Percentiles rank a stretch among this genome's conserved stretches.
Conservation (phyloP, 2,797 vertebrate species). For the Anguilla obscura region DNA sequence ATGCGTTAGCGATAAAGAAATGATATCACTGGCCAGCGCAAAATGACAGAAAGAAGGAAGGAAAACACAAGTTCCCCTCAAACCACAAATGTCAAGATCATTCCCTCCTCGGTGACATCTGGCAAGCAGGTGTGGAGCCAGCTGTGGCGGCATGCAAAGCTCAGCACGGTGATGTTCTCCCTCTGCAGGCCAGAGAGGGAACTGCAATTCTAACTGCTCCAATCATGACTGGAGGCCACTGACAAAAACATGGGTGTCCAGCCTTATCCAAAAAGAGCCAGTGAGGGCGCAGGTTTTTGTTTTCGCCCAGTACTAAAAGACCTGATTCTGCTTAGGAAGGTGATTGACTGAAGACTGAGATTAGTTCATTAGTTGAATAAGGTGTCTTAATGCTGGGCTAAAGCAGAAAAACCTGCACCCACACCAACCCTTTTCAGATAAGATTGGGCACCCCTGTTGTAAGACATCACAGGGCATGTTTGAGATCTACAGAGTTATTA, state of each 20-base stretch:
- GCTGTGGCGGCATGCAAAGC: constrained; percentile 47
- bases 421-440: no score
- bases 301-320: no score
- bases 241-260: no score
- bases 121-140: constrained; percentile 73
- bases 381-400: no score
- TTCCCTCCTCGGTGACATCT: constrained; percentile 69
- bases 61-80: constrained; percentile 45
- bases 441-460: not conserved
- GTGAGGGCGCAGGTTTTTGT: no score
- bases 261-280: not conserved
- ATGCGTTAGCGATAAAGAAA: constrained; percentile 29
- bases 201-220: constrained; percentile 38
- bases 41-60: constrained; percentile 23
- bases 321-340: no score
- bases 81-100: constrained; percentile 63
- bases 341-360: no score
- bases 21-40: constrained; percentile 9
- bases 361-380: no score
- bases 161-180: constrained; percentile 57
- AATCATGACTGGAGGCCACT: not conserved
- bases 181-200: constrained; percentile 57
- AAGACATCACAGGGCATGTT: not conserved
- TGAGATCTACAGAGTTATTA: not conserved
- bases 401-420: no score